phyloP scores from a whole-genome alignment of 2,888 invertebrate genomes.

The Salticus scenicus region DNA sequence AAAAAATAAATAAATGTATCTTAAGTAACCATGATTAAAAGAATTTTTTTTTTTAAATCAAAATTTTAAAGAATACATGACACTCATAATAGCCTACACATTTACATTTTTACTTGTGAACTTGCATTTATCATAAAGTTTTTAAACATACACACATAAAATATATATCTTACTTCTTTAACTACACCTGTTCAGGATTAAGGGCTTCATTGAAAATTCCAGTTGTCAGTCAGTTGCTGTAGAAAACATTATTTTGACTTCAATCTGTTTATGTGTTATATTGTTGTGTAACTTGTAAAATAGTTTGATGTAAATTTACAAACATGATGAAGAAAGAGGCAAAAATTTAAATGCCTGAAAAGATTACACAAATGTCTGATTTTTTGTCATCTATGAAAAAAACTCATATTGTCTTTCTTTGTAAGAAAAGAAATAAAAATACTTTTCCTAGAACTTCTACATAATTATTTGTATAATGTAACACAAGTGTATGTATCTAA shows the following conservation, averaged over 20 bases:
- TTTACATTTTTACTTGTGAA: no score
- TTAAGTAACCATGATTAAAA: no score
- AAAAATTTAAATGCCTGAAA: background rate
- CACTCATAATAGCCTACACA: no score
- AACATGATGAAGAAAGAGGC: background rate
- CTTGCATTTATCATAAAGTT: no score
- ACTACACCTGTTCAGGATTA: no score
- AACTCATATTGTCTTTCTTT: slow-evolving; percentile 1
- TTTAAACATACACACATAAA: no score
- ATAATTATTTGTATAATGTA: no score
- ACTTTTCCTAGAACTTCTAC: background rate
- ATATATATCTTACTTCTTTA: no score
- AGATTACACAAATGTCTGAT: background rate
- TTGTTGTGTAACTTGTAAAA: background rate
- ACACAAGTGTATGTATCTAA: no score
- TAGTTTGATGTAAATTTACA: background rate
- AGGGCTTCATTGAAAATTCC: background rate
- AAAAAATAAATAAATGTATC: no score
- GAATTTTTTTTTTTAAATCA: no score
- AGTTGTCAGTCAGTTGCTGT: background rate
- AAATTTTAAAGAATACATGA: no score
- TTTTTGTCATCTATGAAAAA: slow-evolving; percentile 2
- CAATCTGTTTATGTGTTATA: background rate
- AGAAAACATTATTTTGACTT: background rate
- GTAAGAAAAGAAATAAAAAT: slow-evolving; percentile 3